Evolutionary conservation across 2,113 vertebrate species (phyloP), one percentile per base, ranked within the genome.

Genomic region (Leptosomus discolor): DNA sequence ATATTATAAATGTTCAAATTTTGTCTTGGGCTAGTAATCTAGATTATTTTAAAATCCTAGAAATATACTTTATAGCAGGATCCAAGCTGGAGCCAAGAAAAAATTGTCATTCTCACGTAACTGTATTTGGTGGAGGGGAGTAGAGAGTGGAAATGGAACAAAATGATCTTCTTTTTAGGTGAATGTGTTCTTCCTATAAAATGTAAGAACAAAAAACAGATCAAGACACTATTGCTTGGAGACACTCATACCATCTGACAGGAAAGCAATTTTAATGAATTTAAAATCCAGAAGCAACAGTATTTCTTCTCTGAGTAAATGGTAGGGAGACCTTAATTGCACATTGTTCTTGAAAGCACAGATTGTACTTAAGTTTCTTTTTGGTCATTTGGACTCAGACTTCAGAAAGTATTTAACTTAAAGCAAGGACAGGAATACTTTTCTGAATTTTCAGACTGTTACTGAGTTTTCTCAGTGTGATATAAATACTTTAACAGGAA

Each of bases 261-360:
- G 75, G 68, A 65, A 95, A 84, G 80, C 80, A 37, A 80, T 83
- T 93, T 88, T 92, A 84, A 83, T 86, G n/a, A 69, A 83, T 76
- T 84, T 84, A 70, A 94, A 87, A 90, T 91, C 84, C 45, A 84
- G 56, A 61, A 92, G 79, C 79, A 94, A 61, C 64, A 88, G 19
- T 96, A 69, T 94, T 94, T 90, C 57, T 92, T 91, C 19, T 41
- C 51, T 57, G 50, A 74, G 32, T 77, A 92, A 74, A n/a, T 90
- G 54, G n/a, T 80, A 73, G 26, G 56, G 74, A 80, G 58, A 63
- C 75, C 41, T 92, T 94, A 96, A 92, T 91, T 95, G 70, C 71
- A 41, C 36, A 11, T 37, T 61, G 57, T 29, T 92, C 30, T 80
- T 94, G 50, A 94, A 94, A 84, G 88, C 54, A 74, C 79, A 86